Base-by-base conservation (phyloP, 2,113 vertebrate species). In the Dromaius novaehollandiae region DNA sequence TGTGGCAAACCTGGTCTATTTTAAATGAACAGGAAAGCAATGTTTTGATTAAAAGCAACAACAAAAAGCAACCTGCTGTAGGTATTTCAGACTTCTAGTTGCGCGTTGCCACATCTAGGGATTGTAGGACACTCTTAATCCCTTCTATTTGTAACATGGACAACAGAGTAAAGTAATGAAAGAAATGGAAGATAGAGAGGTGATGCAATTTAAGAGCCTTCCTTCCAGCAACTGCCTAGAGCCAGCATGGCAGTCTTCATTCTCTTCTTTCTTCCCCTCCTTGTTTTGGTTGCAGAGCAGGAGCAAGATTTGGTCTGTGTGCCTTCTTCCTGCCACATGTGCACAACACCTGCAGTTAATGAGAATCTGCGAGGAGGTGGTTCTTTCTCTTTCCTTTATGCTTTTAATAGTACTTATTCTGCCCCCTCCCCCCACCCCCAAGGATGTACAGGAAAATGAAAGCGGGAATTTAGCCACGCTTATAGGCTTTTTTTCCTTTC, bases 381-480 rank as follows among this genome's bases (percentile, higher is more conserved):
- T 66, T 89, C 40, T 85, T 94, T 86, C 51, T 82, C 40, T 86
- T 86, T 87, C n/a, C 58, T 88, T 93, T 89, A 58, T 87, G 25
- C 17, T 85, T 90, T 89, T 87, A 14, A 5, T 82, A n/a, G 66
- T 82, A 58, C 48, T 89, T 93, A 87, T 44, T 91, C 58, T 32
- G 56, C 32, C 55, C 30, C 25, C 48, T 85, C 34, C 61, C 24
- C 61, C 58, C 38, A 38, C 36, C 46, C 13, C 28, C 15, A 8
- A 71, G 82, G 82, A 56, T 63, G 20, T 70, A 82, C 6, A 70
- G 86, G 85, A 73, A 64, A 90, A 88, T n/a, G 89, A 95, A 96
- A 96, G 84, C 81, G 79, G 34, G 50, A 86, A 94, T 94, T 89
- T 79, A 77, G 63, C 19, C 55, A 88, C 93, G 92, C 94, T 90